Evolutionary conservation across 2,113 vertebrate species (phyloP).

Genomic region (Pteropus alecto): DNA sequence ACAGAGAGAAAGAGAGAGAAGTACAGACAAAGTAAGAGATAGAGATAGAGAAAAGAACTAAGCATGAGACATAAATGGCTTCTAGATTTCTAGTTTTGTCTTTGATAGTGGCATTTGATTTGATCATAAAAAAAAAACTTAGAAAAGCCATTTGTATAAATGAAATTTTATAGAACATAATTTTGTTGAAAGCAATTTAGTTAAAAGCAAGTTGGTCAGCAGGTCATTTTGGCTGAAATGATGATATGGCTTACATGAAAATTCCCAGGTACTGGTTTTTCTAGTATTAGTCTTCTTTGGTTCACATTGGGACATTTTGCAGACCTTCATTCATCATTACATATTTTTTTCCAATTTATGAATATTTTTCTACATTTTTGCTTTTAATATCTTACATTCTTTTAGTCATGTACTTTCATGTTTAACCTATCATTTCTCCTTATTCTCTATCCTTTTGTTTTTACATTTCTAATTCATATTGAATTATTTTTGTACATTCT

Average conservation of each 20-base stretch:
- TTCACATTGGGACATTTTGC: background rate
- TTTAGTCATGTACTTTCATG: background rate
- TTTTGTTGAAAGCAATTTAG: background rate
- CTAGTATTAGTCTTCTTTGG: background rate
- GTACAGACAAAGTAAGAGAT: background rate
- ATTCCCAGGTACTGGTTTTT: background rate
- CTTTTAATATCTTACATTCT: background rate
- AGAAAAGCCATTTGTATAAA: background rate
- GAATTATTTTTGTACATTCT: background rate
- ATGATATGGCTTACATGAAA: background rate
- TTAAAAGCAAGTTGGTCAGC: constrained; percentile 14
- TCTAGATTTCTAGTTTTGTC: background rate
- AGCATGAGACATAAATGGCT: background rate
- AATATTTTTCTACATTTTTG: background rate
- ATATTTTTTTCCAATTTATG: background rate
- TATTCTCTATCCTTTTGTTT: background rate
- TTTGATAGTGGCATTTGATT: background rate
- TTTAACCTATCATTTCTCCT: background rate
- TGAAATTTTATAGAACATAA: background rate
- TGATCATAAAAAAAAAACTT: background rate
- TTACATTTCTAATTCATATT: background rate
- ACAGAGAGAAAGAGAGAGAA: background rate
- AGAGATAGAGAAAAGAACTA: background rate
- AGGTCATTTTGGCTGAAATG: constrained; percentile 10
- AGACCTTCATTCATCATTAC: background rate